A percentile compares a stretch with the other conserved stretches of the same genome.
These are phyloP conservation scores for Steinernema hermaphroditum DNA, from an alignment of 2,888 invertebrate genomes.

Conservation along the genomic window DNA sequence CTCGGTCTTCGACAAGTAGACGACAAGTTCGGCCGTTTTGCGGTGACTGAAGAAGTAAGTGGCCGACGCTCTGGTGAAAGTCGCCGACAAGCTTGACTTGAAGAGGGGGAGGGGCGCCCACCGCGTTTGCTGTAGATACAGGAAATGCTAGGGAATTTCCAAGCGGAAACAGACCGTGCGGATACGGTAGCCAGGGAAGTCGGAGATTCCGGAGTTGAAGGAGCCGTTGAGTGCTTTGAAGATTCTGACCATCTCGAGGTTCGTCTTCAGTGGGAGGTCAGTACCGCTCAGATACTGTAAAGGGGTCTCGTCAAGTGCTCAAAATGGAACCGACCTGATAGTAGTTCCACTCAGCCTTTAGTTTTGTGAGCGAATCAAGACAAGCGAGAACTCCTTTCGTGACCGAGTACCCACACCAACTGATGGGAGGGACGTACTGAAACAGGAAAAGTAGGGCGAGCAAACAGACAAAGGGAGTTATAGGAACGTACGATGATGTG, in stretches of 20 bases:
- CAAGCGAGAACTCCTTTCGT: slow-evolving; percentile 33
- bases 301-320: background rate
- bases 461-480: no score
- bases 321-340: slow-evolving; percentile 32
- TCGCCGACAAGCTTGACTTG: slow-evolving; percentile 39
- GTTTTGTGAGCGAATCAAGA: slow-evolving; percentile 19
- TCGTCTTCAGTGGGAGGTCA: slow-evolving; percentile 49
- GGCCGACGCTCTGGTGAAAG: slow-evolving; percentile 38
- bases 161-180: background rate
- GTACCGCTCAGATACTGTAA: slow-evolving; percentile 39
- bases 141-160: no score
- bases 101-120: slow-evolving; percentile 24
- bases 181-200: background rate
- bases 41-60: slow-evolving; percentile 13
- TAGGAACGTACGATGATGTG: background rate
- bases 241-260: slow-evolving; percentile 51
- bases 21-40: background rate
- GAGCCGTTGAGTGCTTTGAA: slow-evolving; percentile 48
- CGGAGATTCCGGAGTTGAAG: slow-evolving; percentile 37
- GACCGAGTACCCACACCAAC: slow-evolving; percentile 36
- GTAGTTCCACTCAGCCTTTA: slow-evolving; percentile 39
- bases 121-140: no score
- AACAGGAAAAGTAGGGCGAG: background rate
- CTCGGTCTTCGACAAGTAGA: slow-evolving; percentile 32
- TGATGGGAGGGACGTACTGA: slow-evolving; percentile 31